Percentiles rank a stretch among this genome's conserved stretches.
Evolutionary conservation across 2,113 vertebrate genomes (phyloP).

Genomic region (Acrocephalus kingi): DNA sequence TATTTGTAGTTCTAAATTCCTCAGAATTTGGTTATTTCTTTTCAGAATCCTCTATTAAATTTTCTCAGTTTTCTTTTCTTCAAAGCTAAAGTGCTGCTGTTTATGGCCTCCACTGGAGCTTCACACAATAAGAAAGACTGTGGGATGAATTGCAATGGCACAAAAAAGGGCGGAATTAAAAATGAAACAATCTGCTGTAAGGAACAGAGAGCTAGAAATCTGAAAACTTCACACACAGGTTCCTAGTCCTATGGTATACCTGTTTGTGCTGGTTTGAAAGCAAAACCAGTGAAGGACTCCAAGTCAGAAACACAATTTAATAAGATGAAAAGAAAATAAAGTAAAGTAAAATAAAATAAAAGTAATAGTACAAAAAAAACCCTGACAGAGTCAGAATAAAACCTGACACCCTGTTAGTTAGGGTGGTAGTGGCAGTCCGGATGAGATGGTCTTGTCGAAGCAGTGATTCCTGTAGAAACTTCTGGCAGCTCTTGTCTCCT

Average conservation of each 20-base stretch:
- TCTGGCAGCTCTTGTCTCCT: too few species aligned
- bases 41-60: not conserved
- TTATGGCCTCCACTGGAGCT: not conserved
- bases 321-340: too few species aligned
- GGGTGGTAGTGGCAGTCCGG: too few species aligned
- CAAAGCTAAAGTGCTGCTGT: not conserved
- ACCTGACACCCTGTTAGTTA: too few species aligned
- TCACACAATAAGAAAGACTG: not conserved
- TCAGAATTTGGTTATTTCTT: not conserved
- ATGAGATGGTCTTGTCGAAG: too few species aligned
- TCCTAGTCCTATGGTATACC: not conserved
- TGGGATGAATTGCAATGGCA: not conserved
- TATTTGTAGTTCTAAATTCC: not conserved
- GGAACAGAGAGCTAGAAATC: not conserved
- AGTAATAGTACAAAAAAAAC: too few species aligned
- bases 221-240: not conserved
- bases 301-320: too few species aligned
- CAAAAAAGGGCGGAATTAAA: not conserved
- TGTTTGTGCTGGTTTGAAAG: not conserved
- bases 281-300: too few species aligned
- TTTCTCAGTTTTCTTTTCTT: not conserved
- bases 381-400: too few species aligned
- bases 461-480: too few species aligned
- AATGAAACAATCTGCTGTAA: not conserved
- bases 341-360: too few species aligned